Conservation (phyloP, 2,113 vertebrate species). For the Amphiprion percula region DNA sequence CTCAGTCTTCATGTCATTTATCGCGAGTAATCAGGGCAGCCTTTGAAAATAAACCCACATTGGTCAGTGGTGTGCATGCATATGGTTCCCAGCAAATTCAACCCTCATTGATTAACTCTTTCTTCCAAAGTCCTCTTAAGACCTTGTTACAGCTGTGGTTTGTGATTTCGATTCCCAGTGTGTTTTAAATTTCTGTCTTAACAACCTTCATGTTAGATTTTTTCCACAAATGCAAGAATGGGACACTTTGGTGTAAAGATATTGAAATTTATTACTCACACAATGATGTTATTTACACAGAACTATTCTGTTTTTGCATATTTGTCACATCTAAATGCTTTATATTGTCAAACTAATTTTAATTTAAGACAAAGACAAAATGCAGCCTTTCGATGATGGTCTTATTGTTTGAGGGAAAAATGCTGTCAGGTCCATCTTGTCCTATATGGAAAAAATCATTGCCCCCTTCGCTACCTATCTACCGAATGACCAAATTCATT, state of each 20-base stretch:
- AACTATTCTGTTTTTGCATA: too few species aligned
- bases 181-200: background rate
- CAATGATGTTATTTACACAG: too few species aligned
- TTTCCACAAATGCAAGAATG: background rate
- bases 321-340: too few species aligned
- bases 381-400: too few species aligned
- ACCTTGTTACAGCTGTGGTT: background rate
- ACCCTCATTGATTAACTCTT: background rate
- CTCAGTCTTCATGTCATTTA: slow-evolving; percentile 10
- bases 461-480: too few species aligned
- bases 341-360: too few species aligned
- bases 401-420: too few species aligned
- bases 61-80: background rate
- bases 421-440: too few species aligned
- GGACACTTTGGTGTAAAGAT: background rate
- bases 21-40: background rate
- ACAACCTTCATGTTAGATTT: background rate
- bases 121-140: background rate
- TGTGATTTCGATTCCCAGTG: too few species aligned
- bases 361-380: too few species aligned
- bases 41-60: background rate
- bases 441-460: too few species aligned
- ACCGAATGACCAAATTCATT: too few species aligned
- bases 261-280: background rate
- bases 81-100: slow-evolving; percentile 22